phyloP scores from a whole-genome alignment of 2,888 invertebrate species.

The Elegia similella region DNA sequence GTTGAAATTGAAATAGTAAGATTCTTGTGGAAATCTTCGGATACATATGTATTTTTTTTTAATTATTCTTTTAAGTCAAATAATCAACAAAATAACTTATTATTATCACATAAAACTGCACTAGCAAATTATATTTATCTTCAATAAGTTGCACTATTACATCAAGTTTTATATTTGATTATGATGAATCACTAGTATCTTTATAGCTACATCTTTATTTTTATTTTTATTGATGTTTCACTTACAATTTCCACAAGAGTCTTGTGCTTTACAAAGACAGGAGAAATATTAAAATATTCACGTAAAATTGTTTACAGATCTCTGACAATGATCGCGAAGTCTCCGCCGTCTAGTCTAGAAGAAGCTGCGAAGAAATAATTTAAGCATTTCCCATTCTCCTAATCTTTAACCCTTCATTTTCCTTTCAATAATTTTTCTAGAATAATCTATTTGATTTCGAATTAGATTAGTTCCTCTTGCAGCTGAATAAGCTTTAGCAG shows the following conservation, averaged over 20 bases:
- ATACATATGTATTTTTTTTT: too few species aligned
- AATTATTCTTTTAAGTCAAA: too few species aligned
- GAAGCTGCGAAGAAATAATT: slow-evolving; percentile 59
- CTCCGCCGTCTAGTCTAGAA: slow-evolving; percentile 65
- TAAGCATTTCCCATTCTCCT: slow-evolving; percentile 17
- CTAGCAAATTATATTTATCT: too few species aligned
- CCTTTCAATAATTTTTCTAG: slow-evolving; percentile 25
- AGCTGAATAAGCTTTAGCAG: slow-evolving; percentile 33
- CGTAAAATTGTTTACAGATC: slow-evolving; percentile 59
- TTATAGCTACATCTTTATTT: too few species aligned
- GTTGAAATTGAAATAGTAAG: neutral
- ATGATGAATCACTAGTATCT: too few species aligned
- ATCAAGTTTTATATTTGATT: too few species aligned
- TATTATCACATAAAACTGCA: too few species aligned
- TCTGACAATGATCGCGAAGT: slow-evolving; percentile 68
- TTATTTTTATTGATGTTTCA: too few species aligned
- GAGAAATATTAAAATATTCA: slow-evolving; percentile 7
- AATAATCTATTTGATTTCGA: slow-evolving; percentile 18
- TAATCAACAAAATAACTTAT: too few species aligned
- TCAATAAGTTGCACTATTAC: too few species aligned
- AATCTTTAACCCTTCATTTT: slow-evolving; percentile 28
- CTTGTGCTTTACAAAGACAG: neutral
- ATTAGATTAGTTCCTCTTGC: slow-evolving; percentile 25
- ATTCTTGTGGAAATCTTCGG: neutral
- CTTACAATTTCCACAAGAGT: slow-evolving; percentile 8